phyloP scores from a whole-genome alignment of 2,113 vertebrate genomes.

The Syngnathus scovelli region DNA sequence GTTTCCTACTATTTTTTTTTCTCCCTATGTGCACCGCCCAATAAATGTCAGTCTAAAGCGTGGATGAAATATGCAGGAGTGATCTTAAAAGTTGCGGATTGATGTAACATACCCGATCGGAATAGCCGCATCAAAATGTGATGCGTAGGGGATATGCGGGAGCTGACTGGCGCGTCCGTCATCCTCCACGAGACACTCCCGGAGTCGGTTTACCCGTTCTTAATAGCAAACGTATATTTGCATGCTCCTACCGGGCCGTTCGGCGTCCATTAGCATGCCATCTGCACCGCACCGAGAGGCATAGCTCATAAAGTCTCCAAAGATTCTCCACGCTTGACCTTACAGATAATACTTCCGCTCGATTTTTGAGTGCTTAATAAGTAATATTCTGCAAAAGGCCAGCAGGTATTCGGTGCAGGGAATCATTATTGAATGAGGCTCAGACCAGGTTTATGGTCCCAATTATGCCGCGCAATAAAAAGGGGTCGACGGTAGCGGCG shows the following conservation, averaged over 20 bases:
- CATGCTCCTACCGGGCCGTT: constrained; percentile 8
- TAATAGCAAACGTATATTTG: constrained; percentile 7
- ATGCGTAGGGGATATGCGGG: neutral
- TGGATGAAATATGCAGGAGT: neutral
- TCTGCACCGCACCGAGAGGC: constrained; percentile 48
- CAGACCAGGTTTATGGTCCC: constrained; percentile 66
- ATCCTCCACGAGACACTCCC: neutral
- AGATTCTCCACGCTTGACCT: constrained; percentile 72
- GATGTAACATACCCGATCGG: constrained; percentile 2
- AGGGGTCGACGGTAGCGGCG: constrained; percentile 31
- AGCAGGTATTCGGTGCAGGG: constrained; percentile 64
- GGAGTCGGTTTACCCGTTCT: neutral
- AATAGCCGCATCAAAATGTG: constrained; percentile 1
- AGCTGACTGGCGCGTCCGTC: neutral
- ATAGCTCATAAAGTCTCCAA: constrained; percentile 64
- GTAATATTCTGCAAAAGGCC: constrained; percentile 70
- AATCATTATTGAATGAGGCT: constrained; percentile 67
- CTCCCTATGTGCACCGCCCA: neutral
- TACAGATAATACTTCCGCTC: constrained; percentile 67
- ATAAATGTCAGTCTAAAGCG: constrained; percentile 6
- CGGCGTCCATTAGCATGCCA: constrained; percentile 58
- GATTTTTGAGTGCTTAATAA: constrained; percentile 68
- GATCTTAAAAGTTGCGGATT: constrained; percentile 5
- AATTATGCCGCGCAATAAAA: constrained; percentile 65
- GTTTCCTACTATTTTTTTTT: neutral